Conservation (phyloP, 2,888 invertebrate species). For the Hybos culiciformis region DNA sequence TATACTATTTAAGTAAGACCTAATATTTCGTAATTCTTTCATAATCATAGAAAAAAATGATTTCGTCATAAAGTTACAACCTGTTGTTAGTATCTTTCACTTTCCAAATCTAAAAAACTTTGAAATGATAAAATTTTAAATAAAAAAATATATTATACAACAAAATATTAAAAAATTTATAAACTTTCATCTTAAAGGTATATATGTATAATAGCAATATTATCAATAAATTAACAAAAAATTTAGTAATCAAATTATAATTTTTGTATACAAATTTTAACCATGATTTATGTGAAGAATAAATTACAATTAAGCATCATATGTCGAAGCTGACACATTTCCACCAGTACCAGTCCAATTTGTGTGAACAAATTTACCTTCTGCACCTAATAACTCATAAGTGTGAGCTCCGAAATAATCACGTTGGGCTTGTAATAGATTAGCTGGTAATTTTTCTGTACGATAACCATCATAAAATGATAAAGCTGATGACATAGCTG, state of each 20-base stretch:
- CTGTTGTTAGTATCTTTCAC: background rate
- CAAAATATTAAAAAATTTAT: too few species aligned
- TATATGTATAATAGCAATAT: too few species aligned
- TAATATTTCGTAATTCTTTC: too few species aligned
- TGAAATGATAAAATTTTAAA: background rate
- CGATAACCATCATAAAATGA: conserved; percentile 97
- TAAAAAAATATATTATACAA: background rate
- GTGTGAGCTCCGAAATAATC: conserved; percentile 99
- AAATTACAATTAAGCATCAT: conserved; percentile 51
- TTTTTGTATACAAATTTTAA: too few species aligned
- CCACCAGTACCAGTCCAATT: conserved; percentile 99
- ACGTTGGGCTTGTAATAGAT: conserved; percentile 90
- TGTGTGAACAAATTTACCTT: conserved; percentile 87
- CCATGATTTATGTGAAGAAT: too few species aligned
- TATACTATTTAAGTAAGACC: too few species aligned
- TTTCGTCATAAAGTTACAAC: too few species aligned
- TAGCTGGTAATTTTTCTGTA: conserved; percentile 75
- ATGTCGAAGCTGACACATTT: conserved; percentile 87
- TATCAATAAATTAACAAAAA: too few species aligned
- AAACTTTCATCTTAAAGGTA: too few species aligned
- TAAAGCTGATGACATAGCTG: conserved; percentile 83
- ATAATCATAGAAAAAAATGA: too few species aligned
- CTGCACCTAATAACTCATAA: conserved; percentile 74
- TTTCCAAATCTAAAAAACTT: background rate
- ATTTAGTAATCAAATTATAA: background rate